Percentiles rank a stretch among this genome's conserved stretches.
Evolutionary conservation across 2,797 vertebrate species (phyloP).

Genomic region (Hydrophis major): DNA sequence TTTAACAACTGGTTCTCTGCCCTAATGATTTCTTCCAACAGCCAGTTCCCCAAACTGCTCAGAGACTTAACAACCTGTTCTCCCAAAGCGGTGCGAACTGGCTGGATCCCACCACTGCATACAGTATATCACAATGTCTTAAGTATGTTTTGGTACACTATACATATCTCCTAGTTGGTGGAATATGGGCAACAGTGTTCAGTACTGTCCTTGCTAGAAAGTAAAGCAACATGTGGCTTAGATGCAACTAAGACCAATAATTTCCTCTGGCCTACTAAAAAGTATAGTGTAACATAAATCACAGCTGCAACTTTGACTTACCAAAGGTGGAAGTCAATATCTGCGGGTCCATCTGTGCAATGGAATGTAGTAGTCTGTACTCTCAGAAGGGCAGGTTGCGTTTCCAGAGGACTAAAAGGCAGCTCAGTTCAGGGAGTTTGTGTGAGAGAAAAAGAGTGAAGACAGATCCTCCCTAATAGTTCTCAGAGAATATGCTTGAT

Average conservation of each 20-base stretch:
- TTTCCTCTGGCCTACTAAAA: background rate
- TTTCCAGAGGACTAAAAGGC: no score
- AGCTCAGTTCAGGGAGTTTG: no score
- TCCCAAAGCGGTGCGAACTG: no score
- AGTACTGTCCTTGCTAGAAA: background rate
- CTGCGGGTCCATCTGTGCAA: no score
- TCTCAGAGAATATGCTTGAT: background rate
- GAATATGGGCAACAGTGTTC: background rate
- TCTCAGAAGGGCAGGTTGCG: no score
- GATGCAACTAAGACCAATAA: background rate
- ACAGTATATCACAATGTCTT: background rate
- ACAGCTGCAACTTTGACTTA: background rate
- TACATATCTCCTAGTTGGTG: background rate
- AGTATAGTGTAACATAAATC: background rate
- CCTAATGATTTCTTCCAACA: no score
- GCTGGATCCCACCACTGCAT: no score
- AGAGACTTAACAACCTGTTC: no score
- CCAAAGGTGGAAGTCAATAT: background rate
- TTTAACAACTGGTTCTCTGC: no score
- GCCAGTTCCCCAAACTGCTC: no score
- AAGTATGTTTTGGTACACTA: background rate
- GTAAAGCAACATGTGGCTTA: background rate
- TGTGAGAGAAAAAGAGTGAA: background rate
- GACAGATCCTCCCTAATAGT: background rate
- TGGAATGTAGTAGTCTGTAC: no score